phyloP scores from a whole-genome alignment of 1,140 invertebrate genomes.

The Oryctes rhinoceros region DNA sequence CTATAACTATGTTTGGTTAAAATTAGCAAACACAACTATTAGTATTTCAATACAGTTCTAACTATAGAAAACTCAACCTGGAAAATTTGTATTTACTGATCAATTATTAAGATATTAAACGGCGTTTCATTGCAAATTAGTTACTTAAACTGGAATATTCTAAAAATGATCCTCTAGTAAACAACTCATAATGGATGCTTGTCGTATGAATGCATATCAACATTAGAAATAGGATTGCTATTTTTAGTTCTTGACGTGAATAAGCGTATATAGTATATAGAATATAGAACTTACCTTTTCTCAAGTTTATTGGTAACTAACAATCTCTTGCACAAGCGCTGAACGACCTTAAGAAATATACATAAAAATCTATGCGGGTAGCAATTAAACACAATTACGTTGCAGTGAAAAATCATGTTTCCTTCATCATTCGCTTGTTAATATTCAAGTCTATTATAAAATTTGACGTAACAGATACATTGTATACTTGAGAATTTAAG shows the following conservation, averaged over 20 bases:
- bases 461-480: background rate
- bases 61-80: too few relatives aligned
- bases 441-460: background rate
- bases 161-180: background rate
- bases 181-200: background rate
- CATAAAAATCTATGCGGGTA: background rate
- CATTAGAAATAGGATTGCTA: background rate
- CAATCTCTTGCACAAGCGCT: conserved; percentile 6
- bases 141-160: too few relatives aligned
- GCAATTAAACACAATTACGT: conserved; percentile 5
- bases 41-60: too few relatives aligned
- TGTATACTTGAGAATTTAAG: conserved; percentile 2
- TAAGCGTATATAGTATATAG: background rate
- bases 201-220: background rate
- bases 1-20: too few relatives aligned
- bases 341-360: conserved; percentile 11
- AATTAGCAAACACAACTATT: too few relatives aligned
- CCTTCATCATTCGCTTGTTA: background rate
- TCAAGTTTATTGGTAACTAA: background rate
- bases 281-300: background rate
- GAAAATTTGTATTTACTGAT: too few relatives aligned
- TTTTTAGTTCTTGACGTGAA: background rate
- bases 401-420: background rate
- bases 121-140: too few relatives aligned
- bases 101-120: too few relatives aligned